phyloP scores from a whole-genome alignment of 2,797 vertebrate species.

The Macropus fuliginosus region DNA sequence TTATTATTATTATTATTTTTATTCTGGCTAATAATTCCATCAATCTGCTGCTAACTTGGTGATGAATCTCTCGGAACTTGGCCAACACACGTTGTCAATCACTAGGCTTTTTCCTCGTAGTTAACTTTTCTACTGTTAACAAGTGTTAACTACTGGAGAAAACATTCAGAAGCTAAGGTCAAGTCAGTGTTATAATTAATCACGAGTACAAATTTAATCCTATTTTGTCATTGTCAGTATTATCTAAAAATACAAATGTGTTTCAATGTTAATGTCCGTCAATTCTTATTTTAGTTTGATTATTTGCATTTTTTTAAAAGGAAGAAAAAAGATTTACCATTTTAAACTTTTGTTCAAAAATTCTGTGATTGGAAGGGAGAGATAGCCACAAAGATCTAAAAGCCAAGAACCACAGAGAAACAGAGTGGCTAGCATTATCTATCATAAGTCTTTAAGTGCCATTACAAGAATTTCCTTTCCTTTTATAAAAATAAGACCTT shows the following conservation, averaged over 20 bases:
- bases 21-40: neutral
- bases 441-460: neutral
- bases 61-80: no score
- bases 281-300: neutral
- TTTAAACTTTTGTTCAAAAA: neutral
- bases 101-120: neutral
- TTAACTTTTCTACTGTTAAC: neutral
- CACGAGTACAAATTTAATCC: neutral
- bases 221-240: neutral
- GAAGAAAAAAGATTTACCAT: neutral
- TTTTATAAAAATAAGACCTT: neutral
- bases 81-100: neutral
- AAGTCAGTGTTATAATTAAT: neutral
- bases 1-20: no score
- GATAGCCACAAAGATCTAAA: neutral
- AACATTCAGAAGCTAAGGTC: neutral
- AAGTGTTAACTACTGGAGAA: accelerated
- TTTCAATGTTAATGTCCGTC: neutral
- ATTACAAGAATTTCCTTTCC: neutral
- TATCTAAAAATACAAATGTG: no score
- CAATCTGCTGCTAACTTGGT: no score
- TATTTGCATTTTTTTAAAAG: neutral
- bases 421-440: no score
- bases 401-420: neutral
- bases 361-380: neutral